These are phyloP conservation scores for Spilosoma lubricipeda DNA, from an alignment of 2,888 invertebrate genomes.

Conservation along the genomic window DNA sequence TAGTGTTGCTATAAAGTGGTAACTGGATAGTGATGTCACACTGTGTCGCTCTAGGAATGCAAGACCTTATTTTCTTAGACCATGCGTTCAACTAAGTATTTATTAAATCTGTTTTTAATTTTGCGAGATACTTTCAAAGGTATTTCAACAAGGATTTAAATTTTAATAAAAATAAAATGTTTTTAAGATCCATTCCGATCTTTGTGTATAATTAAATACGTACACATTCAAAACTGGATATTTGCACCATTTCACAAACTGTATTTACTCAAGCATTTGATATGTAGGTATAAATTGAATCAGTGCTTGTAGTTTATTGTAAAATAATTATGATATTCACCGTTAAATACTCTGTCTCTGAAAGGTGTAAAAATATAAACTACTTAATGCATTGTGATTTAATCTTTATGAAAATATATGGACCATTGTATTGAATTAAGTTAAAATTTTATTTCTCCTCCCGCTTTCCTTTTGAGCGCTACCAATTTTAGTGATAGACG, in stretches of 20 bases:
- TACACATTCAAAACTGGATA: slow-evolving; percentile 9
- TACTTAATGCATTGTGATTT: slow-evolving; percentile 80
- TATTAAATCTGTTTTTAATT: slow-evolving; percentile 28
- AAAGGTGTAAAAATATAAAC: slow-evolving; percentile 70
- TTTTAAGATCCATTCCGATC: slow-evolving; percentile 39
- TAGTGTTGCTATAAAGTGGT: no score
- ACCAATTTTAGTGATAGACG: no score
- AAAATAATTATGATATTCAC: slow-evolving; percentile 44
- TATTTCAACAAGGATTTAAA: background rate
- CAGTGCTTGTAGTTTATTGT: slow-evolving; percentile 14
- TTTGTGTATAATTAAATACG: slow-evolving; percentile 38
- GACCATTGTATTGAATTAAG: slow-evolving; percentile 77
- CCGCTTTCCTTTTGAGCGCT: background rate
- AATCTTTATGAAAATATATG: slow-evolving; percentile 82
- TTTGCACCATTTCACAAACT: slow-evolving; percentile 30
- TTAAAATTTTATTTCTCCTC: slow-evolving; percentile 54
- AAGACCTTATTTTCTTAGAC: no score
- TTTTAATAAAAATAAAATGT: slow-evolving; percentile 13
- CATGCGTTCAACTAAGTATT: slow-evolving; percentile 29
- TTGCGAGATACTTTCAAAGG: slow-evolving; percentile 27
- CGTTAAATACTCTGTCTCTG: slow-evolving; percentile 73
- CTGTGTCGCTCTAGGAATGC: no score
- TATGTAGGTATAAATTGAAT: slow-evolving; percentile 31
- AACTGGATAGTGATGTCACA: no score
- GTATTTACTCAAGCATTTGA: slow-evolving; percentile 50